Evolutionary conservation across 2,113 vertebrate genomes (phyloP).

Genomic region (Nothobranchius kuhntae): DNA sequence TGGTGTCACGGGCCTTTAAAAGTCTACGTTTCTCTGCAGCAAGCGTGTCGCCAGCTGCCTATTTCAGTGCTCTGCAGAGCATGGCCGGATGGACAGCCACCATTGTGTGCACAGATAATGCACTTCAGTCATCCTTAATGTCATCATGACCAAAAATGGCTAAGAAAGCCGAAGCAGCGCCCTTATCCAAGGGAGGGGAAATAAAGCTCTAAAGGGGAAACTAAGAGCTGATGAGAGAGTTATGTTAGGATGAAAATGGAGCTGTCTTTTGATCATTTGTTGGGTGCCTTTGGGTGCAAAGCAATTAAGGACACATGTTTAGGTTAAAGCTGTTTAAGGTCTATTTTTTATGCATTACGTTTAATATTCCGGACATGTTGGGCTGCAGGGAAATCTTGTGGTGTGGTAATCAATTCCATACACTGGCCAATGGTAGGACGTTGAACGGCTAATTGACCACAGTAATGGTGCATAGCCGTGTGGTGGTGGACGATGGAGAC

Average conservation of each 20-base stretch:
- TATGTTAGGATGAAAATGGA: constrained; percentile 1
- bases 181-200: constrained; percentile 37
- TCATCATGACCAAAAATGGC: constrained; percentile 61
- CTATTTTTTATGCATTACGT: constrained; percentile 33
- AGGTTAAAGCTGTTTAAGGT: constrained; percentile 48
- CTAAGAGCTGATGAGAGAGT: constrained; percentile 26
- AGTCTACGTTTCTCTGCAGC: constrained; percentile 54
- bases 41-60: constrained; percentile 42
- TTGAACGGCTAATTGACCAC: constrained; percentile 78
- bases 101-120: constrained; percentile 76
- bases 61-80: constrained; percentile 53
- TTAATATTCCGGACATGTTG: constrained; percentile 68
- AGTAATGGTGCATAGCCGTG: constrained; percentile 77
- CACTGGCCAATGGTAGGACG: constrained; percentile 65
- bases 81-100: constrained; percentile 69
- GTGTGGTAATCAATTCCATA: constrained; percentile 75
- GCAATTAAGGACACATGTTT: constrained; percentile 32
- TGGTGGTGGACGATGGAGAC: constrained; percentile 66
- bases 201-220: constrained; percentile 37
- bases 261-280: constrained; percentile 23
- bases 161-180: constrained; percentile 33
- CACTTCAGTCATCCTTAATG: constrained; percentile 79
- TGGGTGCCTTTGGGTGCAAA: constrained; percentile 23
- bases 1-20: constrained; percentile 61
- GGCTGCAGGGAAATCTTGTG: constrained; percentile 54